Conservation (phyloP, 2,888 invertebrate species). For the Orthosia cruda region DNA sequence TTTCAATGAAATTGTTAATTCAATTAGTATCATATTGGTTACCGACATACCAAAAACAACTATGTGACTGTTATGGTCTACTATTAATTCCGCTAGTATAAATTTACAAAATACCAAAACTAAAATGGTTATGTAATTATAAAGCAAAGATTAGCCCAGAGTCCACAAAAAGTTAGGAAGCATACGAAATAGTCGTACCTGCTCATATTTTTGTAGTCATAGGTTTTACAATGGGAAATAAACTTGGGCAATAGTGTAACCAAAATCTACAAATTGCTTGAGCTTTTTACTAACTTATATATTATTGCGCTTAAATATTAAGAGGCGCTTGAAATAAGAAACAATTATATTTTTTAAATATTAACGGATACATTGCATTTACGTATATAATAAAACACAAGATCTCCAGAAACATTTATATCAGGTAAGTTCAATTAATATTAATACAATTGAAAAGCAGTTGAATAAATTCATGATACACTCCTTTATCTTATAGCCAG, state of each 20-base stretch:
- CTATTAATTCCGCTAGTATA: constrained; percentile 1
- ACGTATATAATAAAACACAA: too few relatives aligned
- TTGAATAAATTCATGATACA: too few relatives aligned
- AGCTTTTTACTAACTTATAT: not conserved
- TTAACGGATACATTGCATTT: too few relatives aligned
- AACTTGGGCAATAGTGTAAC: not conserved
- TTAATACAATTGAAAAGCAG: not conserved
- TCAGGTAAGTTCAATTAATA: not conserved
- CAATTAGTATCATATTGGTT: not conserved
- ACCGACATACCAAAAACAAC: not conserved
- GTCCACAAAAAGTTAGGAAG: too few relatives aligned
- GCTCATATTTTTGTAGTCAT: not conserved
- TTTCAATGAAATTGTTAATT: too few relatives aligned
- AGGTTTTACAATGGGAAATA: not conserved
- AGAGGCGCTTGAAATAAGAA: constrained; percentile 1
- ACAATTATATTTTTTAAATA: too few relatives aligned
- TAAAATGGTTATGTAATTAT: not conserved
- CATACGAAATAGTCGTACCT: not conserved
- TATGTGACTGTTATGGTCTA: not conserved
- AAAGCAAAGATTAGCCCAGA: not conserved
- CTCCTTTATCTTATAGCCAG: not conserved
- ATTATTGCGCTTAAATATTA: constrained; percentile 9
- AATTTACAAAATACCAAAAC: constrained; percentile 3
- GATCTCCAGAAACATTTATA: not conserved
- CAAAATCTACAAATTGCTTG: too few relatives aligned